phyloP scores from a whole-genome alignment of 2,797 vertebrate species.

The Manis crassicaudata region DNA sequence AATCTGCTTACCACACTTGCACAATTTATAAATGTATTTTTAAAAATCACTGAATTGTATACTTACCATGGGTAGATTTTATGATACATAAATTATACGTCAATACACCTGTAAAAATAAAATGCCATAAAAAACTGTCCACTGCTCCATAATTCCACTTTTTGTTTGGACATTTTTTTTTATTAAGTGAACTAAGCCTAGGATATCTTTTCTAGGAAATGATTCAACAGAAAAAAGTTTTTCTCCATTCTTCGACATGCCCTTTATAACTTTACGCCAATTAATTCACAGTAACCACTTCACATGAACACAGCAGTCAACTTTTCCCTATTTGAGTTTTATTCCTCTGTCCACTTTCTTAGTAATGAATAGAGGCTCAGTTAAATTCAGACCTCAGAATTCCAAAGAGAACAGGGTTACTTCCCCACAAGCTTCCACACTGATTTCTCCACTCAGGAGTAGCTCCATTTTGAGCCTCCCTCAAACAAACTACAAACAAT shows the following conservation, averaged over 20 bases:
- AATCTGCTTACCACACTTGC: not conserved
- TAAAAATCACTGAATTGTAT: not conserved
- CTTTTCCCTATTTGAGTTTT: slow-evolving; percentile 51
- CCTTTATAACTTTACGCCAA: slow-evolving; percentile 42
- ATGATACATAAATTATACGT: not conserved
- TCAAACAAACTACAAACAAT: slow-evolving; percentile 76
- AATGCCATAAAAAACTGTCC: not conserved
- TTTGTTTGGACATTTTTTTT: not conserved
- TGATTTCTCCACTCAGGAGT: slow-evolving; percentile 62
- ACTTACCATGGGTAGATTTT: not conserved
- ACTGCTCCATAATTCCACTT: not conserved
- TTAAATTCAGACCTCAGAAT: slow-evolving; percentile 65
- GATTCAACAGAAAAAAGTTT: not conserved
- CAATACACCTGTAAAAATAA: not conserved
- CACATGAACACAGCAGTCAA: not conserved
- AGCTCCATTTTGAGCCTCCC: slow-evolving; percentile 70
- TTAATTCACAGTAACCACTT: slow-evolving; percentile 55
- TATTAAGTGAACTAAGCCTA: not conserved
- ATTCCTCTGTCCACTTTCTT: slow-evolving; percentile 43
- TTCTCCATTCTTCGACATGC: not conserved
- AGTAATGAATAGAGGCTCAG: slow-evolving; percentile 52
- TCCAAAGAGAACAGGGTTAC: slow-evolving; percentile 71
- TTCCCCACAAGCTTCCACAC: slow-evolving; percentile 56
- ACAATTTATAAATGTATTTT: not conserved
- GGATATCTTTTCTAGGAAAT: slow-evolving; percentile 48